Evolutionary conservation across 1,140 invertebrate genomes (phyloP).

Genomic region (Lucilia cuprina): DNA sequence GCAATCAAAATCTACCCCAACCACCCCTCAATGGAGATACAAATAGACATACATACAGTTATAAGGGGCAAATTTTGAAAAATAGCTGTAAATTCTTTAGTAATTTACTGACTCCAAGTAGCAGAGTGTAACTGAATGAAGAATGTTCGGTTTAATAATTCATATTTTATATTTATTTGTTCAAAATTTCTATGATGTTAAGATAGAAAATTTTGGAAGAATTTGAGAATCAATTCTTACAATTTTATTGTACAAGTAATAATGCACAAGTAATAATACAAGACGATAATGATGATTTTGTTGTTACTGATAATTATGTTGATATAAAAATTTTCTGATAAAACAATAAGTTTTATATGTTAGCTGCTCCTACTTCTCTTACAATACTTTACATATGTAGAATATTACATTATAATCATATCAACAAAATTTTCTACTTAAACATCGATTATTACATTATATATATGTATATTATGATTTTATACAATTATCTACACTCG

Average conservation of each 20-base stretch:
- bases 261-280: not conserved
- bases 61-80: not conserved
- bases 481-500: not conserved
- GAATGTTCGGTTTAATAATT: not conserved
- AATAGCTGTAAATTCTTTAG: not conserved
- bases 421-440: not conserved
- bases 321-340: not conserved
- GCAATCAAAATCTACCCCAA: not conserved
- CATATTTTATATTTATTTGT: slow-evolving; percentile 12
- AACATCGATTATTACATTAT: not conserved
- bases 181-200: not conserved
- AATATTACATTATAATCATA: not conserved
- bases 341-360: not conserved
- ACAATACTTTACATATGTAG: not conserved
- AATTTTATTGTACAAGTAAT: not conserved
- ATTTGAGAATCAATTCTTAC: not conserved
- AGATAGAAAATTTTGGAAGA: not conserved
- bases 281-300: not conserved
- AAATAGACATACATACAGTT: no score
- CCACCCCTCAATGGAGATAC: not conserved
- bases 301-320: not conserved
- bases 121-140: not conserved
- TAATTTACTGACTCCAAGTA: not conserved
- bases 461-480: not conserved
- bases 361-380: not conserved